Conservation (phyloP, 2,113 vertebrate species). For the Cyphomyrus discorhynchus region DNA sequence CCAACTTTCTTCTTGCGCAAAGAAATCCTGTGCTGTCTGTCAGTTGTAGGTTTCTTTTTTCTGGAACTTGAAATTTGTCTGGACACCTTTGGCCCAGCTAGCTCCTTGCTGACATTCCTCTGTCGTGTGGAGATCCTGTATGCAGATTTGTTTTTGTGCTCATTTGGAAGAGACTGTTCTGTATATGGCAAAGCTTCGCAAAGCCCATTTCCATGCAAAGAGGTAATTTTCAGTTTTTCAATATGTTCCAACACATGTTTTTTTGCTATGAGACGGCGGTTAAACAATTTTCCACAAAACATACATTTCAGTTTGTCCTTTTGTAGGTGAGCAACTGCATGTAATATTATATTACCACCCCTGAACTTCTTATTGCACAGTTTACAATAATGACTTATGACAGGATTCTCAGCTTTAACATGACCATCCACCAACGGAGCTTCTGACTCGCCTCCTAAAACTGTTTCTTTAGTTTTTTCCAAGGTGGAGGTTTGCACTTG, state of each 20-base stretch:
- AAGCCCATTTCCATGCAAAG: not conserved
- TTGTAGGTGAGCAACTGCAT: constrained; percentile 88
- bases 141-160: constrained; percentile 5
- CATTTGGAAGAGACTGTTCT: not conserved
- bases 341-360: constrained; percentile 74
- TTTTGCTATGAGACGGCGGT: constrained; percentile 75
- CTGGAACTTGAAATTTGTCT: not conserved
- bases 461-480: not conserved
- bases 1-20: not conserved
- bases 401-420: constrained; percentile 11
- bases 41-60: not conserved
- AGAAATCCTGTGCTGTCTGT: not conserved
- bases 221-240: constrained; percentile 70
- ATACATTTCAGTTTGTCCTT: constrained; percentile 84
- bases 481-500: not conserved
- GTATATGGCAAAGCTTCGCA: not conserved
- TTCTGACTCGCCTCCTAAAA: not conserved
- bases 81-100: not conserved
- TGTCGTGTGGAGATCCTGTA: not conserved
- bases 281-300: constrained; percentile 79
- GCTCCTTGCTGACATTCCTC: not conserved
- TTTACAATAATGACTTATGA: constrained; percentile 69
- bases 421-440: not conserved
- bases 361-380: constrained; percentile 82
- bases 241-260: constrained; percentile 87